A percentile compares a stretch with the other conserved stretches of the same genome.
Conservation (phyloP, 2,113 vertebrate species). For the Grus americana region DNA sequence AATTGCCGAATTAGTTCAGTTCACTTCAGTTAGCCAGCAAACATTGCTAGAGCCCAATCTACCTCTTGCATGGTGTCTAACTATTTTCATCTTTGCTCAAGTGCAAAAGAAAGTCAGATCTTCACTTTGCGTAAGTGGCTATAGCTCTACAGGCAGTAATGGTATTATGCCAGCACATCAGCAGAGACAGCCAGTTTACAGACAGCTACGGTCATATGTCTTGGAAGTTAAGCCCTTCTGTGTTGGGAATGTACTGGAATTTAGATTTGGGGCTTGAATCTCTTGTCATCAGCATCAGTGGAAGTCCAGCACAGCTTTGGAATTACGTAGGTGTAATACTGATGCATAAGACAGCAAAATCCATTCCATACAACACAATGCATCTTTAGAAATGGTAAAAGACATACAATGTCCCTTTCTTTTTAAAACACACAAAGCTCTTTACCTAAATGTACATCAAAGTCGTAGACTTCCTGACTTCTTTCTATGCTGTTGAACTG, state of each 20-base stretch:
- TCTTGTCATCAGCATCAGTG: not conserved
- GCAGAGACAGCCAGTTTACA: not conserved
- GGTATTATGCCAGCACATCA: not conserved
- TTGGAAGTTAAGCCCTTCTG: not conserved
- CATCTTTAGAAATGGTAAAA: not conserved
- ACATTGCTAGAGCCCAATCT: not conserved
- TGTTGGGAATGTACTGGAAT: not conserved
- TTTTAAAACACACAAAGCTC: constrained; percentile 5
- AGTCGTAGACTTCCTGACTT: not conserved
- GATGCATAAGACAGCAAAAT: constrained; percentile 9
- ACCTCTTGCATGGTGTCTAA: not conserved
- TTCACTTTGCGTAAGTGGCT: not conserved
- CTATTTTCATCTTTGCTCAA: not conserved
- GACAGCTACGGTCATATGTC: not conserved
- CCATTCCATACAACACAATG: not conserved
- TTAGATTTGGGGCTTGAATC: not conserved
- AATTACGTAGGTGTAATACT: not conserved
- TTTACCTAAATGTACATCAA: constrained; percentile 17
- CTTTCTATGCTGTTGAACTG: not conserved
- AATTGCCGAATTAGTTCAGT: not conserved
- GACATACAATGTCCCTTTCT: not conserved
- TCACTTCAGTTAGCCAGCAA: not conserved
- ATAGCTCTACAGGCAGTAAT: not conserved
- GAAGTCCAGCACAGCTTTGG: not conserved
- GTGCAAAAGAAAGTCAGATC: not conserved